phyloP scores from a whole-genome alignment of 2,113 vertebrate genomes.

The Neotragus pygmaeus region DNA sequence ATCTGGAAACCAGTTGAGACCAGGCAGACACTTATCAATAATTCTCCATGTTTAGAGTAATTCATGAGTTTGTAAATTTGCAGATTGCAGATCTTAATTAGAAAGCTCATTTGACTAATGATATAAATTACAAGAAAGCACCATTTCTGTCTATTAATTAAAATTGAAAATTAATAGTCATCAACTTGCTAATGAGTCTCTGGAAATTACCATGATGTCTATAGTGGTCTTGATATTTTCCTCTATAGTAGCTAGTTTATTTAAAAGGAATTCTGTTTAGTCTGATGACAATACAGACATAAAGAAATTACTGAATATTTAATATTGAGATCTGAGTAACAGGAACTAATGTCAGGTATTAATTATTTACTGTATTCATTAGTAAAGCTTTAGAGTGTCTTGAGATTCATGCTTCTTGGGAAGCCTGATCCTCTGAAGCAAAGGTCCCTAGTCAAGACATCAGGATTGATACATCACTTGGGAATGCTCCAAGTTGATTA shows the following conservation, averaged over 20 bases:
- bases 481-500: neutral
- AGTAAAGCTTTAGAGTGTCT: neutral
- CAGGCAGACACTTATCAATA: neutral
- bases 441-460: neutral
- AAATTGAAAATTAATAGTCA: conserved; percentile 59
- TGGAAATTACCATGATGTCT: conserved; percentile 33
- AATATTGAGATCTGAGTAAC: neutral
- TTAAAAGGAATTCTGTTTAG: conserved; percentile 18
- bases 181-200: conserved; percentile 48
- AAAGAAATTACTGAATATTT: conserved; percentile 27
- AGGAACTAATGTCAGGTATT: neutral
- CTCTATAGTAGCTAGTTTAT: neutral
- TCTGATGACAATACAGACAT: neutral
- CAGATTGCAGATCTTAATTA: conserved; percentile 65
- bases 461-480: neutral
- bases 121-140: conserved; percentile 62
- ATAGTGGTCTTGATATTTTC: conserved; percentile 32
- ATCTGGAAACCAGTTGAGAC: neutral
- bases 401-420: neutral
- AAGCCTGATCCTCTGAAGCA: neutral
- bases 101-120: conserved; percentile 69
- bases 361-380: neutral
- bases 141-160: conserved; percentile 70
- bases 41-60: conserved; percentile 44
- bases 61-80: conserved; percentile 49